Evolutionary conservation across 2,797 vertebrate genomes (phyloP).

Genomic region (Notoglanidium macrostoma): DNA sequence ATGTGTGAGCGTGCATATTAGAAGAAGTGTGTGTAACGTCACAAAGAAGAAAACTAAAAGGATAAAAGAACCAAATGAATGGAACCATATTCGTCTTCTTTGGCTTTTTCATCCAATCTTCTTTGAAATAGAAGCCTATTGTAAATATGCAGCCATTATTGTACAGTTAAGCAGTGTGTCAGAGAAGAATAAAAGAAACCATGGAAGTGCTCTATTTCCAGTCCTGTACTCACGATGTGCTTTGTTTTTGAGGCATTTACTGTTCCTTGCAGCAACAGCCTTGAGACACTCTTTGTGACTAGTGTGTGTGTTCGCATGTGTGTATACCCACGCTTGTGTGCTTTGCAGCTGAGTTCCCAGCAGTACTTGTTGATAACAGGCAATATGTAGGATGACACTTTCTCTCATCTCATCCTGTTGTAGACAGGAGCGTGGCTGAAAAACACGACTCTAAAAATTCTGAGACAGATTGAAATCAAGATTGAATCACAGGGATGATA

Average conservation of each 20-base stretch:
- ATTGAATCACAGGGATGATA: not conserved
- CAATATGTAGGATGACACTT: constrained; percentile 45
- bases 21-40: constrained; percentile 17
- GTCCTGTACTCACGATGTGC: constrained; percentile 19
- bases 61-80: constrained; percentile 6
- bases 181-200: constrained; percentile 31
- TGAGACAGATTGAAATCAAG: constrained; percentile 5
- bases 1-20: not conserved
- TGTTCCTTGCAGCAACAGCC: constrained; percentile 41
- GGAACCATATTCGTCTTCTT: constrained; percentile 14
- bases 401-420: constrained; percentile 30
- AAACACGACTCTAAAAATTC: not conserved
- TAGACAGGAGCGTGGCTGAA: constrained; percentile 28
- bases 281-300: constrained; percentile 48
- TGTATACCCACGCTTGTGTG: constrained; percentile 43
- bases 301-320: constrained; percentile 21
- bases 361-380: constrained; percentile 46
- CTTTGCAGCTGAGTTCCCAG: constrained; percentile 42
- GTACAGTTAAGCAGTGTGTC: constrained; percentile 36
- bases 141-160: constrained; percentile 25
- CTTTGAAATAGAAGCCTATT: constrained; percentile 31
- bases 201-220: constrained; percentile 23
- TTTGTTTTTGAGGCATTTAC: constrained; percentile 44
- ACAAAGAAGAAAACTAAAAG: constrained; percentile 6
- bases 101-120: constrained; percentile 20